Percentiles rank a stretch among this genome's conserved stretches.
Conservation (phyloP, 37 sponge, comb jelly and placozoan genomes). For the Bolinopsis microptera region DNA sequence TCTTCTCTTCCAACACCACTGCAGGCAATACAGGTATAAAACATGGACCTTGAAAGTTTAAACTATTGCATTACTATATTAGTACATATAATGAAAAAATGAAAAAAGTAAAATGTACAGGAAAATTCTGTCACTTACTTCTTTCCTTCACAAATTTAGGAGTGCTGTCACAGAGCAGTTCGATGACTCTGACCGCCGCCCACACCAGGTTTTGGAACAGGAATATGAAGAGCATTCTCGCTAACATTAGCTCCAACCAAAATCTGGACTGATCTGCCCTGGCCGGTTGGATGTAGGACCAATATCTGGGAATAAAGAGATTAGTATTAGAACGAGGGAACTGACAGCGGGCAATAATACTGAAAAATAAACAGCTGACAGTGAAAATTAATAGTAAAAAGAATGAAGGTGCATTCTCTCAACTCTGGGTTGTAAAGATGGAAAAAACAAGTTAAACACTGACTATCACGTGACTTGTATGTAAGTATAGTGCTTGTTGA, state of each 20-base stretch:
- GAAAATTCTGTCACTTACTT: too few species aligned
- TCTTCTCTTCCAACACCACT: constrained; percentile 58
- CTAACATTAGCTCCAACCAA: constrained; percentile 59
- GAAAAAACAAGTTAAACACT: too few species aligned
- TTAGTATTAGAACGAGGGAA: too few species aligned
- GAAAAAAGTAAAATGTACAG: too few species aligned
- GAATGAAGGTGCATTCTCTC: too few species aligned
- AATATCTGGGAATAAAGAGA: constrained; percentile 64
- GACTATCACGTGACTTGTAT: too few species aligned
- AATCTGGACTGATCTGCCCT: constrained; percentile 2
- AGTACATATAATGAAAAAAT: too few species aligned
- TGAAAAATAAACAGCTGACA: neutral
- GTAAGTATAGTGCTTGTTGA: too few species aligned
- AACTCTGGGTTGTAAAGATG: too few species aligned
- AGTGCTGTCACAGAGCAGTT: constrained; percentile 10
- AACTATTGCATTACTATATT: too few species aligned
- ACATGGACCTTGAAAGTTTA: too few species aligned
- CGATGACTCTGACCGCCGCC: constrained; percentile 5
- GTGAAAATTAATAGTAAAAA: too few species aligned
- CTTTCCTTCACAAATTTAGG: constrained; percentile 38
- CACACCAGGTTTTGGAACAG: constrained; percentile 45
- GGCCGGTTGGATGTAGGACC: constrained; percentile 60
- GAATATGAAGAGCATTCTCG: constrained; percentile 57
- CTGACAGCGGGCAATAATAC: neutral
- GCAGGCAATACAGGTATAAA: neutral